Evolutionary conservation across 2,113 vertebrate species (phyloP), one percentile per base, ranked within the genome.

Genomic region (Grantiella picta): DNA sequence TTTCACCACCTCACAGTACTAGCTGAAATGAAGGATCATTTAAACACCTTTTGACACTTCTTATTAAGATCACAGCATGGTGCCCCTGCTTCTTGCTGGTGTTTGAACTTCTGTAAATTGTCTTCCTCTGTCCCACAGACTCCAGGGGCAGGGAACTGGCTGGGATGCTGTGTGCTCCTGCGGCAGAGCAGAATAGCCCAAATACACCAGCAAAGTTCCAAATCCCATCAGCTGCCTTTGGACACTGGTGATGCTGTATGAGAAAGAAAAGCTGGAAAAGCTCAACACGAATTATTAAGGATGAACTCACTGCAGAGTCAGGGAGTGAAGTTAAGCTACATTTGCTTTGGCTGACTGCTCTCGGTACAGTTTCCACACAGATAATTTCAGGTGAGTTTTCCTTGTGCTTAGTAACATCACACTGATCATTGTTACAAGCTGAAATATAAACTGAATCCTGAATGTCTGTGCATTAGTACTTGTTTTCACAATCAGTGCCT

Each of bases 161-260:
- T 31, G 0, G 0, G 1, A 12, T 45, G 33, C n/a, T 54, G 5
- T 15, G 31, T 23, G 33, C n/a, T 56, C 23, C 59, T 52, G 18
- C 29, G 47, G 22, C 52, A 70, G 40, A 66, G 23, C 29, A 75
- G 35, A 79, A 27, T 3, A 57, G 13, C 18, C 52, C 31, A 40
- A 65, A 89, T 9, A n/a, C 40, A 15, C 7, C 16, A 60, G 27
- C 27, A 22, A 60, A 68, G 29, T 9, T 69, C 54, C 10, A 44
- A 28, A 28, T 27, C 45, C 27, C n/a, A 27, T 15, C 76, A 80
- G 23, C 24, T 72, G 7, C 27, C 40, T 77, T 65, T 84, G 64
- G 24, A 78, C 36, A 23, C 10, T 40, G 56, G 15, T 53, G 10
- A 27, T 42, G 11, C 2, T 29, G 22, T 1, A 21, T 31, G 36